Conservation (phyloP, 2,797 vertebrate genomes). For the Adrianichthys oophorus region DNA sequence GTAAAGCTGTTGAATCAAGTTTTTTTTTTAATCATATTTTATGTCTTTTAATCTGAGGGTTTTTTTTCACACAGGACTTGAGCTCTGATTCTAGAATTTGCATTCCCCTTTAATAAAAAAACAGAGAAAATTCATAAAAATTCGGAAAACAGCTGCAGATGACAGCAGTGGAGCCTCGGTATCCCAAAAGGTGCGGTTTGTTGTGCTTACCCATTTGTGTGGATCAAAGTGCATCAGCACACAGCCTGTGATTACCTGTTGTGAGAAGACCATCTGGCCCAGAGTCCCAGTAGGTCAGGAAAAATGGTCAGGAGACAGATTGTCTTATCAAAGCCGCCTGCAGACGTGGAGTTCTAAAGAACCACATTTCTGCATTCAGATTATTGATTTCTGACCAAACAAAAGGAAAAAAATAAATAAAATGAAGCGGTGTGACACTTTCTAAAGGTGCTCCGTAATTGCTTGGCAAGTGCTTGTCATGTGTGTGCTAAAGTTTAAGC, state of each 20-base stretch:
- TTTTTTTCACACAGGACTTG: no score
- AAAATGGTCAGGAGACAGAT: conserved; percentile 49
- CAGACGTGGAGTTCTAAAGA: conserved; percentile 28
- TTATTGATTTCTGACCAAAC: conserved; percentile 44
- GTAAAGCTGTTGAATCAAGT: no score
- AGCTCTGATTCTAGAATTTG: no score
- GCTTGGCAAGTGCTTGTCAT: conserved; percentile 56
- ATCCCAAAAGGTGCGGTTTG: conserved; percentile 29
- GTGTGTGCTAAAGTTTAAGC: conserved; percentile 58
- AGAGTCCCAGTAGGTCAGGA: conserved; percentile 58
- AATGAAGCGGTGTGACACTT: conserved; percentile 33
- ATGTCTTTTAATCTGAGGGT: no score
- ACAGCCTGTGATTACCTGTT: conserved; percentile 70
- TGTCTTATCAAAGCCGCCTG: conserved; percentile 61
- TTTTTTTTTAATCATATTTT: no score
- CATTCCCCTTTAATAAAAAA: no score
- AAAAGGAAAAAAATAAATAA: conserved; percentile 12
- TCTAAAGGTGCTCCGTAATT: conserved; percentile 50
- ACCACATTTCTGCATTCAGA: conserved; percentile 54
- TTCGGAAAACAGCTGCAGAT: background rate
- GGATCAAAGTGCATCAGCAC: conserved; percentile 59
- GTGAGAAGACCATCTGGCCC: conserved; percentile 73
- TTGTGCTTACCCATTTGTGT: conserved; percentile 63
- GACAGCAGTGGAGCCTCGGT: conserved; percentile 3
- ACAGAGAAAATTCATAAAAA: no score